Base-by-base conservation (phyloP, 2,888 invertebrate species). In the Uropetala carovei region DNA sequence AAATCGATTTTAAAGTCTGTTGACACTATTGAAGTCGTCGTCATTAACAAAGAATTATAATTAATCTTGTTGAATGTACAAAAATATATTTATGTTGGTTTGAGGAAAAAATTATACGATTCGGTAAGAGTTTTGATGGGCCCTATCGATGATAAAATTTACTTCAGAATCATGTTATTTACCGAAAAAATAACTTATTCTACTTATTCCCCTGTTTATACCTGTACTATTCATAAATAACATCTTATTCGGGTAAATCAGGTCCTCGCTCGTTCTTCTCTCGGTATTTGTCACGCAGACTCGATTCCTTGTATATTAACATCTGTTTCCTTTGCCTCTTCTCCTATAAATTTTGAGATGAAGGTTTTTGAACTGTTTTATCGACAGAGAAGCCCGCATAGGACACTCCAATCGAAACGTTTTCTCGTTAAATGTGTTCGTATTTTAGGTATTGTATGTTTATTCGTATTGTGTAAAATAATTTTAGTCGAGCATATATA, bases 371-470 rank as follows among this genome's bases (percentile, higher is more conserved):
- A 30, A 59, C 43, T 43, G n/a, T n/a, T 68, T 64, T 89, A 43
- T 64, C 64, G 64, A 64, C 89, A 64, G 89, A 43, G 75, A 64
- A 56, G 43, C n/a, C 18, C 64, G 43, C n/a, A 43, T 18, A 18
- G 43, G 22, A 68, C n/a, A 68, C 64, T 68, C 89, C 60, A 89
- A 59, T 43, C 60, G 27, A 86, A 89, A 22, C 43, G 89, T 64
- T 89, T 89, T 43, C 89, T 43, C 7, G 68, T 43, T 43, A 64
- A 60, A 43, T 64, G 43, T 43, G 64, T 89, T 89, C 60, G 64
- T 64, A 64, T 64, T 89, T 89, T 89, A 89, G 89, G 57, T 83
- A 83, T n/a, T 57, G 83, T 57, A 43, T 83, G 57, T 83, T 83
- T 83, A 83, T 83, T 83, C 83, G 83, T 83, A 83, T 57, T 83